phyloP scores from a whole-genome alignment of 2,888 invertebrate genomes.

The Terebella lapidaria region DNA sequence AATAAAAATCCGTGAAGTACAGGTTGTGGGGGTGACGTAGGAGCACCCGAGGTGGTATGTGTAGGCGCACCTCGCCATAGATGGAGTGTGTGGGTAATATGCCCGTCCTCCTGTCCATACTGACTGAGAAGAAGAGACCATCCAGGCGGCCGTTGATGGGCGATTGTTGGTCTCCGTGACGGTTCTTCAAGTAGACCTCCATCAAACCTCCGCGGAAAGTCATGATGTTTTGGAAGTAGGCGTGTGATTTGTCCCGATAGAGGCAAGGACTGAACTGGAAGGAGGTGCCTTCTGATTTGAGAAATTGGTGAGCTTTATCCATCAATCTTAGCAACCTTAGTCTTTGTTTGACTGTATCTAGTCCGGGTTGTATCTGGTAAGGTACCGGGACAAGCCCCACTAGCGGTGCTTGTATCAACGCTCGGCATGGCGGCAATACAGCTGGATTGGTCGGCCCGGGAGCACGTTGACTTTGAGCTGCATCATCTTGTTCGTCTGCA shows the following conservation, averaged over 20 bases:
- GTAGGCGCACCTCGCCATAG: background rate
- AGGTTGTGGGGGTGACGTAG: background rate
- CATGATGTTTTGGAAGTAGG: conserved; percentile 14
- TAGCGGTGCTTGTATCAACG: too few species aligned
- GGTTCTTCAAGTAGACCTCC: conserved; percentile 15
- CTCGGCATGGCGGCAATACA: too few species aligned
- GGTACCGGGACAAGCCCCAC: too few species aligned
- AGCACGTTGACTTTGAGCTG: too few species aligned
- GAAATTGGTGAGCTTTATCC: too few species aligned
- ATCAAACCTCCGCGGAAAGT: conserved; percentile 13
- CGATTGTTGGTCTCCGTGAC: conserved; percentile 15
- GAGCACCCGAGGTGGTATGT: background rate
- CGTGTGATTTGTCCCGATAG: conserved; percentile 18
- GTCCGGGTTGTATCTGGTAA: too few species aligned
- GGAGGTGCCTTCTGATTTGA: too few species aligned
- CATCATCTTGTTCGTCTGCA: too few species aligned
- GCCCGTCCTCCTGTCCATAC: conserved; percentile 2
- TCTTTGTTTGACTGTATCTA: too few species aligned
- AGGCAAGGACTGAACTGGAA: too few species aligned
- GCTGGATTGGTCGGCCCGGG: too few species aligned
- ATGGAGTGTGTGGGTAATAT: background rate
- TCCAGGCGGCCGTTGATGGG: conserved; percentile 14
- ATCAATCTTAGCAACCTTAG: too few species aligned
- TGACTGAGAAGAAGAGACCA: conserved; percentile 19
- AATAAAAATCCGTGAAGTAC: conserved; percentile 4